A percentile compares a stretch with the other conserved stretches of the same genome.
Evolutionary conservation across 2,113 vertebrate genomes (phyloP).

Genomic region (Hemiscyllium ocellatum): DNA sequence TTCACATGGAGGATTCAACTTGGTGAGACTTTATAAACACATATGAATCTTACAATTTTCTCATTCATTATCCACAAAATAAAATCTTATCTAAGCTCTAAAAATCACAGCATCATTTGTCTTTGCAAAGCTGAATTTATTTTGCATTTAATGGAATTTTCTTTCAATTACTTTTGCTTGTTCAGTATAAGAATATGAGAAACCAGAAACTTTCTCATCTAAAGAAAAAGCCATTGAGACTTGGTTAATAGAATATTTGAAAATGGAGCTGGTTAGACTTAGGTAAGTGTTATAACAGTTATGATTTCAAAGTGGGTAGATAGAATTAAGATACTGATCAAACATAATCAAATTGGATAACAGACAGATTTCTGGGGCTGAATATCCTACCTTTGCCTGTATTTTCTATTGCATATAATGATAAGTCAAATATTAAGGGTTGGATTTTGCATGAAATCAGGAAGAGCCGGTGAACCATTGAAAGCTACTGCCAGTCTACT

Average conservation of each 20-base stretch:
- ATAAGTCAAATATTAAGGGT: not conserved
- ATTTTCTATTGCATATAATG: not conserved
- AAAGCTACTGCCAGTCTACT: no score
- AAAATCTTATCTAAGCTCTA: not conserved
- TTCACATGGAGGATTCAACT: not conserved
- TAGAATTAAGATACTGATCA: not conserved
- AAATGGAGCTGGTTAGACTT: not conserved
- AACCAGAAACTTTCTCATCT: not conserved
- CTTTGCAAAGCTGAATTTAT: not conserved
- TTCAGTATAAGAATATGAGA: not conserved
- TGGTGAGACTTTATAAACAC: not conserved
- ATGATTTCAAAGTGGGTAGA: not conserved
- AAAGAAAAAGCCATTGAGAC: not conserved
- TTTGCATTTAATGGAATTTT: not conserved
- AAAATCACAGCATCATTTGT: not conserved
- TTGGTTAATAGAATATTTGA: not conserved
- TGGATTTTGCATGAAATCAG: not conserved
- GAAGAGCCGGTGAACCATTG: no score
- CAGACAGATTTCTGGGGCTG: not conserved
- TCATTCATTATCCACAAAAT: not conserved
- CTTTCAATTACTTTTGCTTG: not conserved
- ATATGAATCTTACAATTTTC: not conserved
- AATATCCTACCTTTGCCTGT: not conserved
- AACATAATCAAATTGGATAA: not conserved
- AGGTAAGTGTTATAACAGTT: not conserved